Evolutionary conservation across 2,888 invertebrate genomes (phyloP).

Genomic region (Agrochola lychnidis): DNA sequence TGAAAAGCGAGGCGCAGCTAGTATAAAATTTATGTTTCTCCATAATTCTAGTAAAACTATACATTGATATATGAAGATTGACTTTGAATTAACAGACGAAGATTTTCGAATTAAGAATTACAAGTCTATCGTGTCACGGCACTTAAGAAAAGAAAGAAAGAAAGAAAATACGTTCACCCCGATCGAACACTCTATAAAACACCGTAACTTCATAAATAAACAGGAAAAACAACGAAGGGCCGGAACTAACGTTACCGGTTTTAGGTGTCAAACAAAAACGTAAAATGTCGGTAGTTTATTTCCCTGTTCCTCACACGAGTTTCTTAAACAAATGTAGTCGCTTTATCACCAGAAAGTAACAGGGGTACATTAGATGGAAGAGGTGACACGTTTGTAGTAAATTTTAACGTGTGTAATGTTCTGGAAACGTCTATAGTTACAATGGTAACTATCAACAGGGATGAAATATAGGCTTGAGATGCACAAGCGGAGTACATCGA

Average conservation of each 20-base stretch:
- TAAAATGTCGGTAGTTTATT: conserved; percentile 39
- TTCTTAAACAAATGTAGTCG: conserved; percentile 43
- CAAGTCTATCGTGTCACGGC: too few relatives aligned
- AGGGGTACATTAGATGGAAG: conserved; percentile 9
- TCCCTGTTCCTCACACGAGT: conserved; percentile 28
- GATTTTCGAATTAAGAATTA: background rate
- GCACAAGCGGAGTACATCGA: conserved; percentile 22
- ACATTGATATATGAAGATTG: background rate
- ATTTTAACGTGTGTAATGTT: conserved; percentile 37
- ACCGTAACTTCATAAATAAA: conserved; percentile 19
- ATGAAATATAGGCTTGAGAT: conserved; percentile 37
- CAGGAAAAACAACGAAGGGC: conserved; percentile 10
- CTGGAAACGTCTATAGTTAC: conserved; percentile 35
- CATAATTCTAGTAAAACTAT: background rate
- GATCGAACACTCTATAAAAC: conserved; percentile 4
- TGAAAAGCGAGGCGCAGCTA: too few relatives aligned
- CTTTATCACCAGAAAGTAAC: conserved; percentile 40
- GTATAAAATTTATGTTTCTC: background rate
- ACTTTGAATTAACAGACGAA: background rate
- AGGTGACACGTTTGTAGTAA: conserved; percentile 26
- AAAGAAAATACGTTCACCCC: too few relatives aligned
- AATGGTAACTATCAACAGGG: conserved; percentile 4
- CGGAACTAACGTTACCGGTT: conserved; percentile 30
- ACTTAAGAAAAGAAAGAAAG: too few relatives aligned
- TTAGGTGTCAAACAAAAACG: conserved; percentile 47